Evolutionary conservation across 2,797 vertebrate genomes (phyloP).

Genomic region (Acanthurus lineatus): DNA sequence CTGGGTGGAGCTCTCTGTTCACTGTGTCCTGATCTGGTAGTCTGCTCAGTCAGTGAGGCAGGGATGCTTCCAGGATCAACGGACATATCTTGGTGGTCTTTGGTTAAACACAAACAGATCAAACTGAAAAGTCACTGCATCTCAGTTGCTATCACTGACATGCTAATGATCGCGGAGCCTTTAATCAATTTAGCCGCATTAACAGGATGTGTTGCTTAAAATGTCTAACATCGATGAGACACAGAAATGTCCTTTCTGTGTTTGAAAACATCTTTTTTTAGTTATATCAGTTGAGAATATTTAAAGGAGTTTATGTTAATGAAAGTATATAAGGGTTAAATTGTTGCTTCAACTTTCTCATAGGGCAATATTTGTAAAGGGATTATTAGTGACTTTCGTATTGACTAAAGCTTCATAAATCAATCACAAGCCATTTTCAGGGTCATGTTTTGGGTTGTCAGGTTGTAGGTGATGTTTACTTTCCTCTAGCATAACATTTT

Average conservation of each 20-base stretch:
- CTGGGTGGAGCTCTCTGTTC: constrained; percentile 49
- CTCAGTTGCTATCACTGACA: not conserved
- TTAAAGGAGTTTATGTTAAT: too few species aligned
- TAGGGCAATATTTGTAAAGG: too few species aligned
- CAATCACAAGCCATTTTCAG: too few species aligned
- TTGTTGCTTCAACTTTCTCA: too few species aligned
- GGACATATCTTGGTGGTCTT: not conserved
- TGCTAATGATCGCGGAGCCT: not conserved
- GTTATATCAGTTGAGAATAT: too few species aligned
- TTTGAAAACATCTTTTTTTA: not conserved
- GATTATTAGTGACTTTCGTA: too few species aligned
- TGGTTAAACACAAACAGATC: not conserved
- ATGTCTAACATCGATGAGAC: not conserved
- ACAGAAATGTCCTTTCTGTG: not conserved
- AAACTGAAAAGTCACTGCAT: not conserved
- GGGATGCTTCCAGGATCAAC: constrained; percentile 1
- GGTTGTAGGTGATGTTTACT: too few species aligned
- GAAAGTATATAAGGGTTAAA: too few species aligned
- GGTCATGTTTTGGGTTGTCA: too few species aligned
- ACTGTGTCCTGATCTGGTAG: constrained; percentile 1
- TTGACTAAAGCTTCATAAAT: too few species aligned
- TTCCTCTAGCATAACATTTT: too few species aligned
- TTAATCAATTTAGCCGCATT: not conserved
- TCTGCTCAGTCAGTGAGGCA: not conserved
- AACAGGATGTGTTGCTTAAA: not conserved